Base-by-base conservation (phyloP, 2,797 vertebrate species). In the Crax fasciolata region DNA sequence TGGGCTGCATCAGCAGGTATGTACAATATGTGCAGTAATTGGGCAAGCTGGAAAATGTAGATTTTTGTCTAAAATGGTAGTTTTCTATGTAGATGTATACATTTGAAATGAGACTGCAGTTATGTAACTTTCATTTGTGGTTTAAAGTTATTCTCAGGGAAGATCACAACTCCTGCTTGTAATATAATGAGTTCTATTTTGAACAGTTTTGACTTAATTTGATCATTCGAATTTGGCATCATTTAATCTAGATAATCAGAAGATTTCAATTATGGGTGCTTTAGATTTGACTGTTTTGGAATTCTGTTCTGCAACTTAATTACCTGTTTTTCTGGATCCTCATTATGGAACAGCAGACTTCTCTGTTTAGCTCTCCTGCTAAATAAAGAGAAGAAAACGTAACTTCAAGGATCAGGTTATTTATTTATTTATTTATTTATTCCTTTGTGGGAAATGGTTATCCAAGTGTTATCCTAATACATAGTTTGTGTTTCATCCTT, bases 1-100 rank as follows among this genome's bases (percentile, higher is more conserved):
- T 35, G 96, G 90, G 43, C 92, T 97, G 19, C 98, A 98, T 67
- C 99, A 99, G 93, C 98, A 98, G 99, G 99, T 99, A 96, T 21
- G 86, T 70, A 30, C 9, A 25, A 30, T 21, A 48, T 2, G 16
- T 28, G 41, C 32, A 11, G 28, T 58, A 75, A 59, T 32, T 1
- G 3, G 35, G 13, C n/a, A 55, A 73, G 25, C 52, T 84, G 61
- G 38, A 18, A 32, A 25, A 72, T 12, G 13, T 41, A 4, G 11
- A 13, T 51, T 49, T 74, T 24, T 11, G 1, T 44, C 4, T 61
- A 18, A 77, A 68, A 51, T 27, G 18, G n/a, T 55, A 10, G 6
- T 28, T 41, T 32, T 44, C 11, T 71, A 3, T 32, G 14, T 25
- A 70, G 57, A 24, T 10, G 15, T n/a, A 39, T 2, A 30, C 41